Evolutionary conservation across 2,888 invertebrate species (phyloP).

Genomic region (Drosophila maculinotata): DNA sequence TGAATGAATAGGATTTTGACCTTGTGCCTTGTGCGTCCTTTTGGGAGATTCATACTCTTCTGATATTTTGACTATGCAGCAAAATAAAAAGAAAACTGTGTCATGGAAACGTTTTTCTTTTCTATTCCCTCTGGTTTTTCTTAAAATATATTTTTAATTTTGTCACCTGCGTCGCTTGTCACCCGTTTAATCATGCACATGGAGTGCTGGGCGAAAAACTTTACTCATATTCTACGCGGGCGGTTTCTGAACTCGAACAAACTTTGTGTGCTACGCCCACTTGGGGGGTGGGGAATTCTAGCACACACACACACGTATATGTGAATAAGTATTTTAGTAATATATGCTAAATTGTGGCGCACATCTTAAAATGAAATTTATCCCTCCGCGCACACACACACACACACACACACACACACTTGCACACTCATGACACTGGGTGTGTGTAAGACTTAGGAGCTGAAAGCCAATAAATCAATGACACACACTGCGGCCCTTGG

Average conservation of each 20-base stretch:
- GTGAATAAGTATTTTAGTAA: slow-evolving; percentile 37
- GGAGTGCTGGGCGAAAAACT: slow-evolving; percentile 35
- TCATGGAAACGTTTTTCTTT: slow-evolving; percentile 29
- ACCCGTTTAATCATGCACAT: slow-evolving; percentile 70
- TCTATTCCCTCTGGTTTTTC: slow-evolving; percentile 3
- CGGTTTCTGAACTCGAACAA: slow-evolving; percentile 29
- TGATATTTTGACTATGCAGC: background rate
- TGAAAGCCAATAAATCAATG: slow-evolving; percentile 78
- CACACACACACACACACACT: background rate
- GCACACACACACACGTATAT: slow-evolving; percentile 1
- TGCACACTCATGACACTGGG: background rate
- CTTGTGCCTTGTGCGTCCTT: slow-evolving; percentile 29
- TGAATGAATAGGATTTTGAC: slow-evolving; percentile 56
- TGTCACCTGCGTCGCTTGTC: slow-evolving; percentile 49
- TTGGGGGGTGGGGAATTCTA: background rate
- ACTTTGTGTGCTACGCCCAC: slow-evolving; percentile 46
- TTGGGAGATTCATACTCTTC: slow-evolving; percentile 20
- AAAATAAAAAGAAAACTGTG: slow-evolving; percentile 46
- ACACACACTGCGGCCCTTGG: slow-evolving; percentile 54
- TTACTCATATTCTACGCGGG: slow-evolving; percentile 53
- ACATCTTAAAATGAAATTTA: slow-evolving; percentile 70
- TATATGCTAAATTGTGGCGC: slow-evolving; percentile 51
- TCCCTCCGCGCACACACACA: slow-evolving; percentile 3
- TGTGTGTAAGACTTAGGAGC: slow-evolving; percentile 25
- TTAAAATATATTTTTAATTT: slow-evolving; percentile 11